phyloP scores from a whole-genome alignment of 2,888 invertebrate species.

The Tipula vernalis region DNA sequence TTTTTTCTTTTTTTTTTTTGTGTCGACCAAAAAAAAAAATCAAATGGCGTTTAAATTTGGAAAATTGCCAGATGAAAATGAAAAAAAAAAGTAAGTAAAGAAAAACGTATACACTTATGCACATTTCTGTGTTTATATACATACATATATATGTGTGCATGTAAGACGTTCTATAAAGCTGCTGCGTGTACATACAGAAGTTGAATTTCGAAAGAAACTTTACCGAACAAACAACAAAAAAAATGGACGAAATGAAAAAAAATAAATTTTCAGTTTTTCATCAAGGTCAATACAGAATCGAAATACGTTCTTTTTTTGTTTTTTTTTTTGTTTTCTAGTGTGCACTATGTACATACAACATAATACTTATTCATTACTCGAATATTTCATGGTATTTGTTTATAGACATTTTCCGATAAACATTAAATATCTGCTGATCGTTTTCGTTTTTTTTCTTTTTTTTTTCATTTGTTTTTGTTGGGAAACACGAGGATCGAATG shows the following conservation, averaged over 20 bases:
- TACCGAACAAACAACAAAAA: neutral
- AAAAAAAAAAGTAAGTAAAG: neutral
- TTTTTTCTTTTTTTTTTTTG: neutral
- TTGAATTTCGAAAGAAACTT: neutral
- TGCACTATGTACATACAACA: neutral
- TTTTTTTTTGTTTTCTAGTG: neutral
- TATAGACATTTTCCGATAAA: neutral
- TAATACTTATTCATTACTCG: neutral
- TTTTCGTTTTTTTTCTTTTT: neutral
- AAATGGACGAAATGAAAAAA: neutral
- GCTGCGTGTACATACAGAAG: neutral
- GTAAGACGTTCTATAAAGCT: neutral
- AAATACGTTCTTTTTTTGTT: neutral
- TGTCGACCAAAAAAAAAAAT: neutral
- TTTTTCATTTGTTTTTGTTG: neutral
- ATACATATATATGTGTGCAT: neutral
- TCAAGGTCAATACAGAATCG: neutral
- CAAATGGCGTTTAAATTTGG: neutral
- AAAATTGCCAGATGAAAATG: neutral
- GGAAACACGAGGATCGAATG: neutral
- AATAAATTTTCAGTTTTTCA: neutral
- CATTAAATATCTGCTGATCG: neutral
- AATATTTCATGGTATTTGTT: neutral
- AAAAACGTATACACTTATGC: neutral
- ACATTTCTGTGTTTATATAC: neutral